Evolutionary conservation across 2,113 vertebrate species (phyloP).

Genomic region (Hippocampus comes): DNA sequence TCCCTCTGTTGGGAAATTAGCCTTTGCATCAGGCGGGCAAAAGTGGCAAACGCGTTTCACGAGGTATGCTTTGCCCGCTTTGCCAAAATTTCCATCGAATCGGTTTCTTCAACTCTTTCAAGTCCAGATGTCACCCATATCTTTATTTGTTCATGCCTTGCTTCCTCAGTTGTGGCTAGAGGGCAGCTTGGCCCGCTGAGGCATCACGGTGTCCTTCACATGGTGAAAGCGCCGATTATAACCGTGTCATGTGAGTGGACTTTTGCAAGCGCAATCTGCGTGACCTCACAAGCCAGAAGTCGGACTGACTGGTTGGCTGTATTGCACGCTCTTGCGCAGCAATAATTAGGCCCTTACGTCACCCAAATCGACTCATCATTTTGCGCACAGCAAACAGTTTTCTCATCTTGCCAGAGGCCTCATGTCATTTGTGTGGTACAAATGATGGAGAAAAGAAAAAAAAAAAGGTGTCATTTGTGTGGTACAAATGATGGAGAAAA

Average conservation of each 20-base stretch:
- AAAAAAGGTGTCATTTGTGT: not conserved
- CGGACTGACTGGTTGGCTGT: not conserved
- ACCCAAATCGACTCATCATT: constrained; percentile 6
- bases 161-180: not conserved
- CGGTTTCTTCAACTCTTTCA: not conserved
- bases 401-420: constrained; percentile 4
- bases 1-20: not conserved
- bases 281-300: not conserved
- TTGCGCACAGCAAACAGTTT: not conserved
- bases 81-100: not conserved
- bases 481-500: not conserved
- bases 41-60: not conserved
- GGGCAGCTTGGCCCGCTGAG: not conserved
- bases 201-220: constrained; percentile 10
- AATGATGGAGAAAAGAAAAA: not conserved
- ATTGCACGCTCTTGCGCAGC: not conserved
- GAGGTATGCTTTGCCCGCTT: not conserved
- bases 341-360: not conserved
- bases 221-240: constrained; percentile 10
- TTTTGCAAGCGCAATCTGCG: not conserved
- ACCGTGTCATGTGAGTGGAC: constrained; percentile 12
- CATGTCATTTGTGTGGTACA: not conserved
- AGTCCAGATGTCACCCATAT: not conserved
- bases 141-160: not conserved
- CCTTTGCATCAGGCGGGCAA: not conserved